Base-by-base conservation (phyloP, 2,797 vertebrate species). In the Ptychobarbus kaznakovi region DNA sequence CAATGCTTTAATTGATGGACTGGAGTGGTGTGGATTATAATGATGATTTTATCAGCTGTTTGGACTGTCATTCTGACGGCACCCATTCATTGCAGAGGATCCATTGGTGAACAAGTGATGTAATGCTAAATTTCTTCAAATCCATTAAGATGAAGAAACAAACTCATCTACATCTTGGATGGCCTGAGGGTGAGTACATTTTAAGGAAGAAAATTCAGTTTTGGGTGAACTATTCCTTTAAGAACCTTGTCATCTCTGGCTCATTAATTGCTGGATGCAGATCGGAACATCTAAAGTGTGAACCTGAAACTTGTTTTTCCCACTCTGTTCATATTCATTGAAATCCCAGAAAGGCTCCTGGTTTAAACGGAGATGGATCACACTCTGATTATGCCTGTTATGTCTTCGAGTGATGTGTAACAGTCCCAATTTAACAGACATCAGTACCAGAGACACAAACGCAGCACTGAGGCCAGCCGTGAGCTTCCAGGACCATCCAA, bases 401-500 rank as follows among this genome's bases (percentile, higher is more conserved):
- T 94, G 95, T 95, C 94, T 94, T 93, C 92, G 92, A 95, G 94
- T 95, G 95, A 95, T 95, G 94, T 93, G 92, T 93, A 95, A 93
- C 94, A 94, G 93, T 90, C 93, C 87, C 58, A 82, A 42, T 89
- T 87, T 82, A 49, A 86, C 68, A 81, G 84, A 82, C 86, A 81
- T 78, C 80, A 32, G 68, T 7, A 90, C 87, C 90, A 91, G 92
- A 92, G 92, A 94, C 93, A 92, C 88, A 90, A 91, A 92, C 90
- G 91, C 92, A 88, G 87, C 91, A 90, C 92, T 86, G 92, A 87
- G 89, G 91, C 89, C 88, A 90, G 91, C 80, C 83, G 78, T 81
- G 74, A 16, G 51, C 72, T 86, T 88, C 88, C 89, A 90, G 77
- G 88, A 86, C 77, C 22, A 18, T 94, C 94, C 94, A 94, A 95